Conservation (phyloP, 2,797 vertebrate genomes). For the Anguilla megastoma region DNA sequence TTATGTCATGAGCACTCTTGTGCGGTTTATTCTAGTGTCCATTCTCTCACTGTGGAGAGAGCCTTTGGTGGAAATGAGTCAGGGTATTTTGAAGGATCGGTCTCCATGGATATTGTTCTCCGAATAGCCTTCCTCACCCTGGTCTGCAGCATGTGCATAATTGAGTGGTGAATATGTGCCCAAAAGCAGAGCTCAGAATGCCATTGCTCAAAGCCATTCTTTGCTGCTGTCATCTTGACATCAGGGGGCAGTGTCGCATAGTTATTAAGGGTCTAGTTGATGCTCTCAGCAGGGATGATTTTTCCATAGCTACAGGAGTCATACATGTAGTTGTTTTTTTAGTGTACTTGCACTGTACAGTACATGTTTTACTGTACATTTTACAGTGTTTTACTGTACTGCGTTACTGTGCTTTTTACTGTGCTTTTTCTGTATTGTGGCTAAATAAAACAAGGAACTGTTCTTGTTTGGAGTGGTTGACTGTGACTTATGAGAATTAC, state of each 20-base stretch:
- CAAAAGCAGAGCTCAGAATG: background rate
- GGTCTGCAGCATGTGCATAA: background rate
- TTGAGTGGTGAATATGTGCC: background rate
- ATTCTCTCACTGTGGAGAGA: background rate
- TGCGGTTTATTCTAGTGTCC: background rate
- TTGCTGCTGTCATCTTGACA: background rate
- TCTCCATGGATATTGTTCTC: background rate
- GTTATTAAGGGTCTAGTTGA: background rate
- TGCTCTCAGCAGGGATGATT: background rate
- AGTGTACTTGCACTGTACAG: too few species aligned
- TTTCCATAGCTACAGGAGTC: background rate
- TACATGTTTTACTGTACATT: too few species aligned
- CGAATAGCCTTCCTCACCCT: background rate
- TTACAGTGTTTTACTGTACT: background rate
- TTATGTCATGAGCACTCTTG: background rate
- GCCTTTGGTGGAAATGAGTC: background rate
- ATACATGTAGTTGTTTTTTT: background rate
- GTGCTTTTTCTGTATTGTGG: background rate
- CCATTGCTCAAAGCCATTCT: background rate
- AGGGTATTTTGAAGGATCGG: background rate
- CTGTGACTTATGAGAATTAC: background rate
- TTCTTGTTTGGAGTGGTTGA: background rate
- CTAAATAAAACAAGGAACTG: background rate
- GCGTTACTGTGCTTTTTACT: background rate
- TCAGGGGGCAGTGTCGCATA: background rate